A percentile compares a stretch with the other conserved stretches of the same genome.
Conservation (phyloP, 2,797 vertebrate genomes). For the Chelon labrosus region DNA sequence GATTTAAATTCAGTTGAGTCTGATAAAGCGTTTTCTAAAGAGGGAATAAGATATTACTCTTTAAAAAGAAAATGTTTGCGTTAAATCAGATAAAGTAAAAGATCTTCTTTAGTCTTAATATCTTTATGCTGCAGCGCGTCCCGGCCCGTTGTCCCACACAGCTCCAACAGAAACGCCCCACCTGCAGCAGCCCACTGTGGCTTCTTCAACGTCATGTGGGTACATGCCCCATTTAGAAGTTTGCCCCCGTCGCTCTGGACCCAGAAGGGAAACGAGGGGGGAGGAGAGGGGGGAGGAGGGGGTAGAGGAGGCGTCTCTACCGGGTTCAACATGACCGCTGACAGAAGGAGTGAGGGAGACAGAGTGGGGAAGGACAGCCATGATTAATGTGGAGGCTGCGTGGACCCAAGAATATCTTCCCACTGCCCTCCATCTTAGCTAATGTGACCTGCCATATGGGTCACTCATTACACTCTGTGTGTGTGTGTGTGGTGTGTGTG, state of each 20-base stretch:
- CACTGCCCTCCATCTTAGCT: slow-evolving; percentile 79
- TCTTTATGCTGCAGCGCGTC: background rate
- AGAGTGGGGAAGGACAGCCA: slow-evolving; percentile 57
- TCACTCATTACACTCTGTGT: slow-evolving; percentile 65
- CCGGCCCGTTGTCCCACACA: background rate
- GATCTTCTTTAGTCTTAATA: too few relatives aligned
- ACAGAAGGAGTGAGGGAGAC: slow-evolving; percentile 66
- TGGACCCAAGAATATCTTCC: slow-evolving; percentile 80
- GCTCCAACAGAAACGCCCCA: slow-evolving; percentile 25
- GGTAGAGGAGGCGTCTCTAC: slow-evolving; percentile 48
- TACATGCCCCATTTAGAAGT: slow-evolving; percentile 49
- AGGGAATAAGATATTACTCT: too few relatives aligned
- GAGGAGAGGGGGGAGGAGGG: slow-evolving; percentile 45
- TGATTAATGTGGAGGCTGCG: slow-evolving; percentile 78
- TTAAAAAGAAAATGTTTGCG: too few relatives aligned
- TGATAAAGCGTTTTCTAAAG: too few relatives aligned
- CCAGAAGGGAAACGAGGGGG: slow-evolving; percentile 36
- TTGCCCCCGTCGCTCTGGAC: slow-evolving; percentile 3
- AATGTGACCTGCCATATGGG: slow-evolving; percentile 82
- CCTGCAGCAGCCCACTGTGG: slow-evolving; percentile 32
- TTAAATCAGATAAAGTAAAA: too few relatives aligned
- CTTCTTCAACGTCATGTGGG: slow-evolving; percentile 29
- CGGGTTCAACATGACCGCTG: slow-evolving; percentile 67
- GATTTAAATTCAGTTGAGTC: too few relatives aligned
- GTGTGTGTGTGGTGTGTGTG: slow-evolving; percentile 12